Percentiles rank a stretch among this genome's conserved stretches.
These are phyloP conservation scores for Nettapus auritus DNA, from an alignment of 2,113 vertebrate species.

Conservation along the genomic window DNA sequence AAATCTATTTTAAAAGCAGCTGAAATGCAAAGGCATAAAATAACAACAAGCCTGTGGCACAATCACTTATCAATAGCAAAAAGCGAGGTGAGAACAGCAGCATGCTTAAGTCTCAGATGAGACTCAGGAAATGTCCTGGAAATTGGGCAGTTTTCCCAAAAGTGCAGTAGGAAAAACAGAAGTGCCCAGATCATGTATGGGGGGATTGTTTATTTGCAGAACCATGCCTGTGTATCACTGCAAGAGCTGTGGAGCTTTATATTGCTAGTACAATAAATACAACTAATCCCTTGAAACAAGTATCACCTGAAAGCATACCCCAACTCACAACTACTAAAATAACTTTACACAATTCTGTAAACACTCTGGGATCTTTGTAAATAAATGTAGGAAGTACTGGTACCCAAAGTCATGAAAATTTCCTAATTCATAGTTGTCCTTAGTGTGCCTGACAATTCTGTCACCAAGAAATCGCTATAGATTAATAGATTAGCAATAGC, in stretches of 20 bases:
- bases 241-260: not conserved
- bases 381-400: not conserved
- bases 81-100: not conserved
- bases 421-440: not conserved
- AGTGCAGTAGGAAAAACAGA: not conserved
- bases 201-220: not conserved
- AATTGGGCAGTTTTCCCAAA: not conserved
- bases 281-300: not conserved
- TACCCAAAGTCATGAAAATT: not conserved
- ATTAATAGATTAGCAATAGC: not conserved
- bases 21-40: not conserved
- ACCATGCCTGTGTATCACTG: not conserved
- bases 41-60: not conserved
- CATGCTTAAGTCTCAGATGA: not conserved
- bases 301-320: not conserved
- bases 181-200: not conserved
- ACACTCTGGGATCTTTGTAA: not conserved
- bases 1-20: not conserved
- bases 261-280: not conserved
- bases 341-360: not conserved
- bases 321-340: not conserved
- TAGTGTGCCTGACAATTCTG: not conserved
- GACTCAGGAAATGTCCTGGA: not conserved
- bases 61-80: not conserved
- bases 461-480: not conserved